Conservation (phyloP, 2,888 invertebrate species). For the Eretmocerus hayati region DNA sequence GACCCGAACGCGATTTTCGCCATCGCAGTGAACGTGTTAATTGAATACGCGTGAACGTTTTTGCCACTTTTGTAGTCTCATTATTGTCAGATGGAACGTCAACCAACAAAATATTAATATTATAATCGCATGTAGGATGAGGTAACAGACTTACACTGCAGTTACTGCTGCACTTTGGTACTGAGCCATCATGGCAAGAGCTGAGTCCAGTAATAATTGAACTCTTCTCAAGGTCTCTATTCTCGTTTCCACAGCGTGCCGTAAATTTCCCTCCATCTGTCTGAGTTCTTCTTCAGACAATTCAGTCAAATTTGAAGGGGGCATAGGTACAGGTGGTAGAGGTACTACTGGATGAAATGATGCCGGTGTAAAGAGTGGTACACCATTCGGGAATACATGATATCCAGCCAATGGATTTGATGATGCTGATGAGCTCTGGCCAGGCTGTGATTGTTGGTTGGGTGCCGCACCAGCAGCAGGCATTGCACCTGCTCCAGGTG, state of each 20-base stretch:
- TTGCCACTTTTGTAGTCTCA: too few relatives aligned
- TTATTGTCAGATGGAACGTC: too few relatives aligned
- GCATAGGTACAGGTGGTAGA: slow-evolving; percentile 66
- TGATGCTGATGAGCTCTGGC: slow-evolving; percentile 16
- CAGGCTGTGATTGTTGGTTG: slow-evolving; percentile 21
- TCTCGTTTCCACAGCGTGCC: slow-evolving; percentile 83
- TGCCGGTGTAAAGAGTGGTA: slow-evolving; percentile 47
- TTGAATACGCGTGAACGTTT: too few relatives aligned
- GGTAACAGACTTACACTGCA: slow-evolving; percentile 43
- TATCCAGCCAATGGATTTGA: slow-evolving; percentile 23
- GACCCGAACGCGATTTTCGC: too few relatives aligned
- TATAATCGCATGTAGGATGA: too few relatives aligned
- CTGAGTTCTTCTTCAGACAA: slow-evolving; percentile 78
- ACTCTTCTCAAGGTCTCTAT: slow-evolving; percentile 79
- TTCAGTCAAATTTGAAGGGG: slow-evolving; percentile 66
- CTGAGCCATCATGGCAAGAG: slow-evolving; percentile 89
- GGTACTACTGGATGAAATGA: slow-evolving; percentile 55
- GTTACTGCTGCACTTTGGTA: slow-evolving; percentile 67
- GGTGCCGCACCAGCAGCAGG: neutral
- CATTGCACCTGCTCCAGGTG: slow-evolving; percentile 16
- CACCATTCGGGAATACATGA: slow-evolving; percentile 18
- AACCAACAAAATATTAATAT: too few relatives aligned
- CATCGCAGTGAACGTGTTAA: too few relatives aligned
- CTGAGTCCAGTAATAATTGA: slow-evolving; percentile 86
- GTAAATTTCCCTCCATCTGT: slow-evolving; percentile 81